Evolutionary conservation across 2,113 vertebrate genomes (phyloP).

Genomic region (Camelus bactrianus): DNA sequence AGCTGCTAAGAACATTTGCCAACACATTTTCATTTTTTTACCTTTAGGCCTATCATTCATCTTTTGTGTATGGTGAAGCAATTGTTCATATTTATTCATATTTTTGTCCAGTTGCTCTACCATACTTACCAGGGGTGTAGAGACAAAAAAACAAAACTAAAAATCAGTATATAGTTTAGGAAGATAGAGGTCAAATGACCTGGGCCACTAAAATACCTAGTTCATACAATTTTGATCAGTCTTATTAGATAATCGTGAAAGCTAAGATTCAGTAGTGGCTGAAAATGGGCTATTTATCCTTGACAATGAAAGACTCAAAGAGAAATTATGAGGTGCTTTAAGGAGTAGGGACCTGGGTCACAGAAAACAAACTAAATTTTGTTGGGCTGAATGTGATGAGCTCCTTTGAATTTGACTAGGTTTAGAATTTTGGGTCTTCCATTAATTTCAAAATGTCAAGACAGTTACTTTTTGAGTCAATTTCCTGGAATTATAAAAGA

Average conservation of each 20-base stretch:
- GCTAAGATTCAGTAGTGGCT: neutral
- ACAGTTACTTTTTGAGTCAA: neutral
- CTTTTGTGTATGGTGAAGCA: neutral
- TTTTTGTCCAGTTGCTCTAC: neutral
- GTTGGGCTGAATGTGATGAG: neutral
- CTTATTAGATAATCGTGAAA: neutral
- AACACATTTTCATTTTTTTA: neutral
- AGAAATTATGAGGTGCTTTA: neutral
- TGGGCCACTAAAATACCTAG: neutral
- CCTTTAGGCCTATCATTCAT: neutral
- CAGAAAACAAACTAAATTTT: neutral
- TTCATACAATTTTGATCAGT: neutral
- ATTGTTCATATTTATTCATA: neutral
- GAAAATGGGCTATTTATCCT: neutral
- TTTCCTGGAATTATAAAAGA: neutral
- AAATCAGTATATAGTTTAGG: neutral
- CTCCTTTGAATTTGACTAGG: neutral
- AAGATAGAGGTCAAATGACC: neutral
- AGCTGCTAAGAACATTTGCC: neutral
- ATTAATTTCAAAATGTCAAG: neutral
- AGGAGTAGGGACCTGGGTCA: neutral
- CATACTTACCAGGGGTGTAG: neutral
- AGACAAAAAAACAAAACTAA: neutral
- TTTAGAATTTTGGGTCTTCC: constrained; percentile 14
- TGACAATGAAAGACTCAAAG: neutral